Evolutionary conservation across 2,113 vertebrate genomes (phyloP).

Genomic region (Oryzias woworae): DNA sequence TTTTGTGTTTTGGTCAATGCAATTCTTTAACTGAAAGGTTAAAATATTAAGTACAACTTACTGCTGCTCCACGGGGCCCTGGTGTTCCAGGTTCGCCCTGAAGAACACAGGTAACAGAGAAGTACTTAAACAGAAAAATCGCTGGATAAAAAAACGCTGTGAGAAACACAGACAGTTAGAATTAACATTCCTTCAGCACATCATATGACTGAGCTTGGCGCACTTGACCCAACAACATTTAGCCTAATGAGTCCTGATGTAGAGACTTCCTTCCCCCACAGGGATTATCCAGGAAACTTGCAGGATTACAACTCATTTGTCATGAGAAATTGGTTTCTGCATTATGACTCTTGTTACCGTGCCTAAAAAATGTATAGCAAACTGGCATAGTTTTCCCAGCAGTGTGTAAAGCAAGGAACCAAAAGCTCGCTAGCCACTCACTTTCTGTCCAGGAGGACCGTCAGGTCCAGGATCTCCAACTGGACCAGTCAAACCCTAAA

Average conservation of each 20-base stretch:
- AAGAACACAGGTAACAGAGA: conserved; percentile 35
- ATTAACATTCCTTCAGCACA: conserved; percentile 63
- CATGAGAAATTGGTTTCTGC: conserved; percentile 73
- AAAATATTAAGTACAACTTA: conserved; percentile 73
- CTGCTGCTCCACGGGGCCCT: conserved; percentile 87
- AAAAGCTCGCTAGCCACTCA: conserved; percentile 76
- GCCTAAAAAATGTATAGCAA: conserved; percentile 51
- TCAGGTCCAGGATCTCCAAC: conserved; percentile 84
- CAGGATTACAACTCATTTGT: conserved; percentile 77
- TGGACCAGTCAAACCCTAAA: conserved; percentile 91
- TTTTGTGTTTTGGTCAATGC: background rate
- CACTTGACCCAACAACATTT: conserved; percentile 60
- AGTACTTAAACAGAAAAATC: conserved; percentile 2
- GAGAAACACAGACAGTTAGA: conserved; percentile 15
- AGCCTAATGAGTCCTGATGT: conserved; percentile 68
- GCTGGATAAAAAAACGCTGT: conserved; percentile 16
- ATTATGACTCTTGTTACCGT: conserved; percentile 36
- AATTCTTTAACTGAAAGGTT: background rate
- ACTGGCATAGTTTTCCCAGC: conserved; percentile 54
- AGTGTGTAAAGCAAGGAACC: conserved; percentile 45
- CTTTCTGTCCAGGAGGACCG: conserved; percentile 90
- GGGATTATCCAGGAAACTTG: conserved; percentile 66
- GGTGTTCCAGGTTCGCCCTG: conserved; percentile 91
- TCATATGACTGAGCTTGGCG: conserved; percentile 61
- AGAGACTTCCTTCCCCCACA: conserved; percentile 47